Conservation (phyloP, 2,113 vertebrate species). For the Amblyopsis rosae region DNA sequence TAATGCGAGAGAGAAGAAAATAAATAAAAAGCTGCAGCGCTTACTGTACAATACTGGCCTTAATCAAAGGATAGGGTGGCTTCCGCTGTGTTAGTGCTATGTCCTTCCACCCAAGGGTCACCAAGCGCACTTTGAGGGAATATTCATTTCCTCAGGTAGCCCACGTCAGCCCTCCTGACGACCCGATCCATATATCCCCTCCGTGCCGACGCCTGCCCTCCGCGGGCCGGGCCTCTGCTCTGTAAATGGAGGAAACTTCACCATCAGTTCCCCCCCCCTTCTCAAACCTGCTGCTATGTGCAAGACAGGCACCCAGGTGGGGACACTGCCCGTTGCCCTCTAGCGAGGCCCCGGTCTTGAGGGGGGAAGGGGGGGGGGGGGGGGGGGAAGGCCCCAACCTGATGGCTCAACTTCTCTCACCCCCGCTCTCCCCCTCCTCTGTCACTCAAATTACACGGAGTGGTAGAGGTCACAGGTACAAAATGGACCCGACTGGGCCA, state of each 20-base stretch:
- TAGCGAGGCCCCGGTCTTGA: conserved; percentile 48
- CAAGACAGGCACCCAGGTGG: conserved; percentile 80
- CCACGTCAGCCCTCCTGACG: conserved; percentile 73
- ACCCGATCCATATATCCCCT: conserved; percentile 77
- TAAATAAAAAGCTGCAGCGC: conserved; percentile 21
- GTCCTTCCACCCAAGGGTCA: conserved; percentile 69
- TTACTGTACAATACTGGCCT: conserved; percentile 12
- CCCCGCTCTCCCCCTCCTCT: conserved; percentile 39
- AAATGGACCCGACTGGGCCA: conserved; percentile 54
- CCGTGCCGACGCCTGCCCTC: conserved; percentile 73
- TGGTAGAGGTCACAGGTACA: conserved; percentile 53
- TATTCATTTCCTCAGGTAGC: conserved; percentile 79
- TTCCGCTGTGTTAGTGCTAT: conserved; percentile 61
- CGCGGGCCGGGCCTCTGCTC: conserved; percentile 68
- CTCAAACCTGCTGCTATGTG: conserved; percentile 78
- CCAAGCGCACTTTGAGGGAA: conserved; percentile 76
- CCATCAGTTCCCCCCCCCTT: conserved; percentile 72
- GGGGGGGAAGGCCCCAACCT: conserved; percentile 58
- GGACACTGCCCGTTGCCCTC: conserved; percentile 77
- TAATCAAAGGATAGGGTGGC: conserved; percentile 60
- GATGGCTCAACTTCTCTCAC: conserved; percentile 51
- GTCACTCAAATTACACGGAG: conserved; percentile 69
- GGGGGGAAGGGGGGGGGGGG: too few species aligned
- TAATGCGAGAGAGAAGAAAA: conserved; percentile 7
- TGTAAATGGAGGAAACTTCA: conserved; percentile 80